These are phyloP conservation scores for Otolemur garnettii DNA, from an alignment of 2,113 vertebrate species.

Conservation along the genomic window DNA sequence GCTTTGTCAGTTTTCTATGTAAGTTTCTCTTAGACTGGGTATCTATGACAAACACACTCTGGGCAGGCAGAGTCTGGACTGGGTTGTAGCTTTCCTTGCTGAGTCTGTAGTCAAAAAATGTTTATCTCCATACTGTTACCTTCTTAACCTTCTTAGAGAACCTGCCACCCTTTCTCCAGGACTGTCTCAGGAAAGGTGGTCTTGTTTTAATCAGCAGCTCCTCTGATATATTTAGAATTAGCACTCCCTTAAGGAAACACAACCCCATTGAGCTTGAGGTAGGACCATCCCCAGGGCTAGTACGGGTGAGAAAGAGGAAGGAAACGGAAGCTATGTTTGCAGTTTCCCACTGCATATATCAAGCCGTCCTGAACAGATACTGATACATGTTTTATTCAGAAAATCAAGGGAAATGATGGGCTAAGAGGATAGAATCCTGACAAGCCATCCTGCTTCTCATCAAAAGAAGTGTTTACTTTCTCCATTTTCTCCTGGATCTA, in stretches of 20 bases:
- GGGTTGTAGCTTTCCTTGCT: neutral
- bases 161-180: neutral
- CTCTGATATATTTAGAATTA: neutral
- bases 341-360: neutral
- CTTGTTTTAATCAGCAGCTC: no score
- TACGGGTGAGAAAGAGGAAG: neutral
- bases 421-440: neutral
- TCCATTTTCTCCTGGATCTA: neutral
- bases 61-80: neutral
- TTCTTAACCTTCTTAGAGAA: neutral
- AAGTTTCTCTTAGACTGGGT: accelerated
- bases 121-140: neutral
- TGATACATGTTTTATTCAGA: neutral
- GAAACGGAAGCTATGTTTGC: neutral
- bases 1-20: neutral
- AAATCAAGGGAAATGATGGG: neutral
- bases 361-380: neutral
- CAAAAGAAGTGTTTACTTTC: neutral
- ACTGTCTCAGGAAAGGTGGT: neutral
- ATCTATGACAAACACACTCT: neutral
- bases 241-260: neutral
- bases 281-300: neutral
- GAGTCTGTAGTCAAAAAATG: neutral
- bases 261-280: neutral
- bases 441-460: neutral